phyloP scores from a whole-genome alignment of 1,140 invertebrate genomes.

The Calephelis nemesis region DNA sequence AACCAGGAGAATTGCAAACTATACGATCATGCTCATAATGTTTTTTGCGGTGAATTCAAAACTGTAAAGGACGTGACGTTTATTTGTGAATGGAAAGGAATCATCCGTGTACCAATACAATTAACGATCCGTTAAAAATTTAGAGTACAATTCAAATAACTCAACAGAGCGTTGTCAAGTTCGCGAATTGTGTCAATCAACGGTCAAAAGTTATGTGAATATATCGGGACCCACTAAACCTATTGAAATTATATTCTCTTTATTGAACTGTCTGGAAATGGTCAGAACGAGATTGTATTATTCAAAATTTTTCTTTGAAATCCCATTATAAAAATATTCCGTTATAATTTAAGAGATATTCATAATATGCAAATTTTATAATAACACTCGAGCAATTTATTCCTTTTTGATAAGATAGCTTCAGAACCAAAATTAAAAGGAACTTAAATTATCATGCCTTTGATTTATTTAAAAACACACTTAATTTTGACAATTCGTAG shows the following conservation, averaged over 20 bases:
- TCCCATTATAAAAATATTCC: background rate
- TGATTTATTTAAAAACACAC: too few species aligned
- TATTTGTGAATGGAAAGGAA: constrained; percentile 1
- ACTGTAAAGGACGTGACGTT: background rate
- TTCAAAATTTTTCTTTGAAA: background rate
- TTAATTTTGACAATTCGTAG: too few species aligned
- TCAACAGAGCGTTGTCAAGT: constrained; percentile 47
- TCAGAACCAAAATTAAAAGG: too few species aligned
- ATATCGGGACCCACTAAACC: background rate
- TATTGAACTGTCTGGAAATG: background rate
- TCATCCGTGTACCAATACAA: background rate
- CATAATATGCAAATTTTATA: background rate
- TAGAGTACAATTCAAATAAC: constrained; percentile 11
- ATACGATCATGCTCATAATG: background rate
- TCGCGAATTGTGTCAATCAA: constrained; percentile 61
- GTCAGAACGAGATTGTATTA: background rate
- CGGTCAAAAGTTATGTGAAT: constrained; percentile 63
- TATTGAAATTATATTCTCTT: constrained; percentile 20
- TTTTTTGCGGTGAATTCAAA: background rate
- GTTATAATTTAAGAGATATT: background rate
- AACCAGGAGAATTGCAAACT: too few species aligned
- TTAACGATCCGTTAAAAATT: constrained; percentile 14
- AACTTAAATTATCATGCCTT: too few species aligned
- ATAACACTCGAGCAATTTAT: background rate
- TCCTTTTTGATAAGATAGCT: too few species aligned